Conservation (phyloP, 1,140 invertebrate genomes). For the Trialeurodes vaporariorum region DNA sequence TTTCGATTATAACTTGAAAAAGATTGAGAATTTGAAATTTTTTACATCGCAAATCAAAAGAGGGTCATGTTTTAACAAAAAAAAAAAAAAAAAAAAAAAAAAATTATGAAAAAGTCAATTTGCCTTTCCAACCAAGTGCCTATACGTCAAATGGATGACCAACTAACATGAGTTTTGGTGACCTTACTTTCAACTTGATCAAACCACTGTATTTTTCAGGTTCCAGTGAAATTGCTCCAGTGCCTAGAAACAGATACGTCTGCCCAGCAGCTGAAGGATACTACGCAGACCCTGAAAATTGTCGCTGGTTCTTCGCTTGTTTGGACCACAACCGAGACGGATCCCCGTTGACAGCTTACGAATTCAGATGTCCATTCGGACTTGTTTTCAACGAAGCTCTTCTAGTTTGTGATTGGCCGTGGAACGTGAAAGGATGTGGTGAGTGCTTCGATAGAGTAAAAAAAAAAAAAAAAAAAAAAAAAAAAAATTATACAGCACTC, state of each 20-base stretch:
- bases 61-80: too few relatives aligned
- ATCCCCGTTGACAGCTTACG: conserved; percentile 50
- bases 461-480: neutral
- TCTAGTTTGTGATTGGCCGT: conserved; percentile 68
- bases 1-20: too few relatives aligned
- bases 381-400: conserved; percentile 62
- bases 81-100: too few relatives aligned
- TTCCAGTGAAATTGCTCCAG: conserved; percentile 60
- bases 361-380: conserved; percentile 72
- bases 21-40: too few relatives aligned
- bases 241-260: conserved; percentile 47
- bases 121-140: neutral
- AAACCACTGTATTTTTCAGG: conserved; percentile 36
- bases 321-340: conserved; percentile 54
- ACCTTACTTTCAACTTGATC: too few relatives aligned
- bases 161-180: too few relatives aligned
- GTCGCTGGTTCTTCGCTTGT: conserved; percentile 76
- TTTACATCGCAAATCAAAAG: too few relatives aligned
- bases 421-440: conserved; percentile 57
- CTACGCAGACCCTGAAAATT: conserved; percentile 70
- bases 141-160: neutral
- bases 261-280: conserved; percentile 49
- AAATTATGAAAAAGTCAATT: too few relatives aligned
- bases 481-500: too few relatives aligned
- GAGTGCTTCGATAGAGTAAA: conserved; percentile 24